These are phyloP conservation scores for Phymorhynchus buccinoides DNA, from an alignment of 1,140 invertebrate species.

Conservation along the genomic window DNA sequence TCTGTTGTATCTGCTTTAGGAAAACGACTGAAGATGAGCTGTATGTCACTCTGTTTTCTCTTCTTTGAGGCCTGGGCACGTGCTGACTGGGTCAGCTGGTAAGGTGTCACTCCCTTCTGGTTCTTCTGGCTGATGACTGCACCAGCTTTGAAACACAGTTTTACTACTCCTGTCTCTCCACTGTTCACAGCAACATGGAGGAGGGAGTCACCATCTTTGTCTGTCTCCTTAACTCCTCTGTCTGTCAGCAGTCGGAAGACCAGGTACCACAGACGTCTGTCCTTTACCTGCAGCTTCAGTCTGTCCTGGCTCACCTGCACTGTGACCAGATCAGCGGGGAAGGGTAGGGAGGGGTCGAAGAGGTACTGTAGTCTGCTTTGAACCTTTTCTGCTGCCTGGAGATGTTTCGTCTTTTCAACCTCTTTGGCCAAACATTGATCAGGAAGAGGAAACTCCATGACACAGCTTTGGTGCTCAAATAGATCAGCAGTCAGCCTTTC, in stretches of 20 bases:
- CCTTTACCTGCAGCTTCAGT: background rate
- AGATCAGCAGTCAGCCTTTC: background rate
- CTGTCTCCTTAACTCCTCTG: background rate
- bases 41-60: background rate
- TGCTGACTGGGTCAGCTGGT: background rate
- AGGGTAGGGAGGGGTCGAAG: background rate
- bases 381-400: background rate
- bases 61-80: too few relatives aligned
- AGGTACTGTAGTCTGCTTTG: background rate
- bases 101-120: background rate
- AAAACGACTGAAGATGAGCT: background rate
- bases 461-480: too few relatives aligned
- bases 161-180: background rate
- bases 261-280: background rate
- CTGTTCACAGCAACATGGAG: background rate
- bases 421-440: background rate
- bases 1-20: background rate
- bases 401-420: background rate
- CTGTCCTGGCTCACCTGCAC: background rate
- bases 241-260: slow-evolving; percentile 27
- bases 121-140: background rate
- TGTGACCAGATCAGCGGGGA: background rate
- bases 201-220: slow-evolving; percentile 22
- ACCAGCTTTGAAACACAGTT: slow-evolving; percentile 1
- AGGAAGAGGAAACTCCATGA: background rate